Percentiles rank a stretch among this genome's conserved stretches.
phyloP scores from a whole-genome alignment of 92 coral and sea anemone species.

The Porites lobata region DNA sequence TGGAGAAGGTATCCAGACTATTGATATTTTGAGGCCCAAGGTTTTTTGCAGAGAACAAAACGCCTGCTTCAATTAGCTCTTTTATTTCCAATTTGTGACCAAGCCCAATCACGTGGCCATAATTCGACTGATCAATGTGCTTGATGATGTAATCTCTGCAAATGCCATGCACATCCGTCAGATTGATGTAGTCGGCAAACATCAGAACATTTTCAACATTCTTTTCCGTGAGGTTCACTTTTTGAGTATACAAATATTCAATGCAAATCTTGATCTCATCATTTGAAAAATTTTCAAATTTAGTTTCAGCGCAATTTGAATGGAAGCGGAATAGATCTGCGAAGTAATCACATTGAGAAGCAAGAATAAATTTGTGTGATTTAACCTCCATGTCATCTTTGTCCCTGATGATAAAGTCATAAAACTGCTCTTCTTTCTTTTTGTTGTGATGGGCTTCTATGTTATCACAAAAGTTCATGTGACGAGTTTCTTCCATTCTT shows the following conservation, averaged over 20 bases:
- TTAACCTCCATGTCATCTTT: not conserved
- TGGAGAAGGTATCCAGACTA: not conserved
- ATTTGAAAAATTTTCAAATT: not conserved
- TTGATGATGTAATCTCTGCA: conserved; percentile 9
- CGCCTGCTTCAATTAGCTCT: not conserved
- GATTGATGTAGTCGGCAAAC: conserved; percentile 16
- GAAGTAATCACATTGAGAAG: conserved; percentile 22
- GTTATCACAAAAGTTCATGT: not conserved
- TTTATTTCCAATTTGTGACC: not conserved
- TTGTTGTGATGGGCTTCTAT: not conserved
- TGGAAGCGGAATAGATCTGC: not conserved
- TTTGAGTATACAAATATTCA: not conserved
- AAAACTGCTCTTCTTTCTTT: not conserved
- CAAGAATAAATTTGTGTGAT: conserved; percentile 3
- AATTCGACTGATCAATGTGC: conserved; percentile 5
- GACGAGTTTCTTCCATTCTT: not conserved
- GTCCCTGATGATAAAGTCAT: conserved; percentile 16
- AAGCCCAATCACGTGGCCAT: not conserved
- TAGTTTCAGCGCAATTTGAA: conserved; percentile 4
- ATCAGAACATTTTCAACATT: conserved; percentile 15
- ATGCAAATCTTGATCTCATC: conserved; percentile 17
- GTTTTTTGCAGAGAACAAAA: not conserved
- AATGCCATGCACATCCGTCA: not conserved
- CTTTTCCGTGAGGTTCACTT: not conserved
- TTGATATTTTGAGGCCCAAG: too few relatives aligned